phyloP scores from a whole-genome alignment of 1,140 invertebrate genomes.

The Drosophila saltans region DNA sequence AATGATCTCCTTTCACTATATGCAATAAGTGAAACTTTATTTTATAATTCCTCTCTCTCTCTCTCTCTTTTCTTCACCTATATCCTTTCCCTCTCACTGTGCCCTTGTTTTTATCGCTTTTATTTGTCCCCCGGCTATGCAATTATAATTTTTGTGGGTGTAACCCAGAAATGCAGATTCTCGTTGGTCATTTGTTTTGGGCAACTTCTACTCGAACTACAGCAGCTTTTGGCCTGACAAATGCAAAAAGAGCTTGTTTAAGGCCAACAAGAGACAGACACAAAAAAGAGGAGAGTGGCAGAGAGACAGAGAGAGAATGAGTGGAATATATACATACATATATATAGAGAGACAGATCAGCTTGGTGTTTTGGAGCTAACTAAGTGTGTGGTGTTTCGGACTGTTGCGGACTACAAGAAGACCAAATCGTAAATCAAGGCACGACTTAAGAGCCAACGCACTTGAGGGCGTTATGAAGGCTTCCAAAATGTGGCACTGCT shows the following conservation, averaged over 20 bases:
- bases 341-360: not conserved
- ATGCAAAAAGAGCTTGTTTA: constrained; percentile 9
- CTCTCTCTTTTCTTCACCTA: not conserved
- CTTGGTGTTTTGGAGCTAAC: constrained; percentile 15
- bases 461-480: constrained; percentile 21
- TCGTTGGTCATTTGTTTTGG: constrained; percentile 22
- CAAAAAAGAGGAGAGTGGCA: no score
- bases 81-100: not conserved
- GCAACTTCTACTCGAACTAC: constrained; percentile 18
- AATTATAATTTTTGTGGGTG: constrained; percentile 26
- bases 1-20: no score
- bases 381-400: constrained; percentile 23
- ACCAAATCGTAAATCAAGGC: constrained; percentile 30
- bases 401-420: constrained; percentile 17
- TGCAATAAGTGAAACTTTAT: no score
- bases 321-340: not conserved
- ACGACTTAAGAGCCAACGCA: constrained; percentile 20
- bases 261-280: not conserved
- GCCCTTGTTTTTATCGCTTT: constrained; percentile 1
- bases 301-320: not conserved
- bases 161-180: constrained; percentile 16
- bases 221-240: constrained; percentile 12
- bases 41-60: not conserved
- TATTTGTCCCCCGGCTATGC: constrained; percentile 4
- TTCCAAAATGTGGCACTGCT: constrained; percentile 9